A percentile compares a stretch with the other conserved stretches of the same genome.
phyloP scores from a whole-genome alignment of 2,888 invertebrate genomes.

The Eueremaeus valkanovi region DNA sequence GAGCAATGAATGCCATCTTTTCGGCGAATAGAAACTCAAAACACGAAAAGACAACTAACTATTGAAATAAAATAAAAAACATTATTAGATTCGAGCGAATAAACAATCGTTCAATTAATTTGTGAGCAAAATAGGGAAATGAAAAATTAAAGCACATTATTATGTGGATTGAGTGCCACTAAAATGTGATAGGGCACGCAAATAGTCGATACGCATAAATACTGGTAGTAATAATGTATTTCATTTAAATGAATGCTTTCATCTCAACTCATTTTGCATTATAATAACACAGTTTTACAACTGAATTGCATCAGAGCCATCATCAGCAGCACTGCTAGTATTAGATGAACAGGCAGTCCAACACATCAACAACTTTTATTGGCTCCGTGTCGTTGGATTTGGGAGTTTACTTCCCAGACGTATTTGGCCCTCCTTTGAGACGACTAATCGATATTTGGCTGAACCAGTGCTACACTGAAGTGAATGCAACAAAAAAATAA shows the following conservation, averaged over 20 bases:
- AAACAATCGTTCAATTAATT: slow-evolving; percentile 26
- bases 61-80: neutral
- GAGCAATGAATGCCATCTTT: slow-evolving; percentile 14
- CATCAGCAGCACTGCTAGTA: neutral
- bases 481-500: neutral
- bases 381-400: slow-evolving; percentile 27
- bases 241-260: slow-evolving; percentile 23
- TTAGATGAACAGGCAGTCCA: slow-evolving; percentile 32
- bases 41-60: neutral
- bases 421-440: slow-evolving; percentile 33
- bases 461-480: neutral
- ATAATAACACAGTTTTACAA: slow-evolving; percentile 32
- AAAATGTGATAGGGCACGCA: neutral
- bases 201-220: neutral
- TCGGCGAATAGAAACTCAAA: neutral
- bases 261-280: slow-evolving; percentile 22
- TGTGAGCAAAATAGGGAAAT: slow-evolving; percentile 12
- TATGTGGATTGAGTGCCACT: neutral
- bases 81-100: slow-evolving; percentile 27
- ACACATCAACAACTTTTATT: slow-evolving; percentile 37
- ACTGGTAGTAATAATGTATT: slow-evolving; percentile 19
- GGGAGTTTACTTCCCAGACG: slow-evolving; percentile 35
- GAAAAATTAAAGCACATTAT: slow-evolving; percentile 12
- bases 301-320: slow-evolving; percentile 24
- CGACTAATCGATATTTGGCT: slow-evolving; percentile 24